These are phyloP conservation scores for Aphidoletes aphidimyza DNA, from an alignment of 2,888 invertebrate genomes.

Conservation along the genomic window DNA sequence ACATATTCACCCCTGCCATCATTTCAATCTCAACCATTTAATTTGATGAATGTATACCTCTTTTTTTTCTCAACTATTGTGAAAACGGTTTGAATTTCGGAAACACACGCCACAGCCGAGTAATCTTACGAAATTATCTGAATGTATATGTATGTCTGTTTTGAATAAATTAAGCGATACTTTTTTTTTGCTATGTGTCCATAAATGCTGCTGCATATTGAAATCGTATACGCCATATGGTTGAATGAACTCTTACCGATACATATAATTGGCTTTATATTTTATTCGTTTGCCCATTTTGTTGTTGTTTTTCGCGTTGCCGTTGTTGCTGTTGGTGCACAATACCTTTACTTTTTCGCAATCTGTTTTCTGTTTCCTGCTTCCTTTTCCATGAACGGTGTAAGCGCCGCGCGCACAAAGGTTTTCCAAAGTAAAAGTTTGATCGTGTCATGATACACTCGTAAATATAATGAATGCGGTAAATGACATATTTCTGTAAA, in stretches of 20 bases:
- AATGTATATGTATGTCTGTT: conserved; percentile 43
- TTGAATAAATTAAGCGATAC: conserved; percentile 31
- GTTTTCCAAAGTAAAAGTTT: conserved; percentile 48
- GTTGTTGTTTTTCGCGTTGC: neutral
- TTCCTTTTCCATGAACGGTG: conserved; percentile 26
- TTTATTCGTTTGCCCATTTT: conserved; percentile 41
- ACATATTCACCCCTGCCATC: no score
- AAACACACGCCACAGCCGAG: neutral
- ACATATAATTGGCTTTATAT: conserved; percentile 35
- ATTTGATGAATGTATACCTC: neutral
- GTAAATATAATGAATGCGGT: conserved; percentile 30
- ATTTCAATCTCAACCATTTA: neutral
- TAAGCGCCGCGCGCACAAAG: conserved; percentile 19
- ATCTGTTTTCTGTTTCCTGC: conserved; percentile 49
- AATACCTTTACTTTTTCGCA: conserved; percentile 35
- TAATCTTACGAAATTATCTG: conserved; percentile 38
- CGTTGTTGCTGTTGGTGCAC: neutral
- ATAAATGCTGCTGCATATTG: neutral
- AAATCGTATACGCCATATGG: conserved; percentile 33
- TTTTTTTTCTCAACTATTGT: neutral
- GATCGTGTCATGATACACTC: conserved; percentile 45
- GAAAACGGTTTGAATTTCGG: neutral
- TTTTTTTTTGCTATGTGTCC: neutral
- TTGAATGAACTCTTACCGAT: conserved; percentile 51
- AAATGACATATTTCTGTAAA: conserved; percentile 37